Evolutionary conservation across 1,140 invertebrate species (phyloP).

Genomic region (Penaeus vannamei): DNA sequence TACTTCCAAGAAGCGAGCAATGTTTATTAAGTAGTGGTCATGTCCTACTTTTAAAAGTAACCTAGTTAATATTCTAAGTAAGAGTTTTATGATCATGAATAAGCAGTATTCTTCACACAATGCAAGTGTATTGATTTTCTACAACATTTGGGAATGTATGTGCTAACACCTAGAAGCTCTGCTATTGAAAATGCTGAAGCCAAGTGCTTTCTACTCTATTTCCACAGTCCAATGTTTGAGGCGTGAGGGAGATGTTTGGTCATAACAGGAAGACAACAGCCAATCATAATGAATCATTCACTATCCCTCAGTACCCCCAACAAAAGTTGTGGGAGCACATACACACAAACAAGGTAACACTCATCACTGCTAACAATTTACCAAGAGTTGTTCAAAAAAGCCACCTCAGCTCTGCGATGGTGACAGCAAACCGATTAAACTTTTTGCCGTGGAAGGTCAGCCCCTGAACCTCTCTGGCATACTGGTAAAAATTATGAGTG

Average conservation of each 20-base stretch:
- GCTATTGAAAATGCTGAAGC: slow-evolving; percentile 32
- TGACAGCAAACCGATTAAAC: too few relatives aligned
- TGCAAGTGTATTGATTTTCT: slow-evolving; percentile 11
- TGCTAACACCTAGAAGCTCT: slow-evolving; percentile 31
- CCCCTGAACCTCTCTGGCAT: too few relatives aligned
- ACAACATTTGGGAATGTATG: slow-evolving; percentile 31
- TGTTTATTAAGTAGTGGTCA: slow-evolving; percentile 24
- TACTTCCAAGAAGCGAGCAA: slow-evolving; percentile 38
- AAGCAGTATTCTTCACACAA: not conserved
- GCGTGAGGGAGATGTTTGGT: not conserved
- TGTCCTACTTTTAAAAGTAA: slow-evolving; percentile 2
- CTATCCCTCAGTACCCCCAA: slow-evolving; percentile 5
- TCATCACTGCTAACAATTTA: slow-evolving; percentile 12
- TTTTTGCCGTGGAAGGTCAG: too few relatives aligned
- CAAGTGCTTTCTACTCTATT: slow-evolving; percentile 17
- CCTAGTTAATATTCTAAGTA: slow-evolving; percentile 25
- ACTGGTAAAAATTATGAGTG: slow-evolving; percentile 1
- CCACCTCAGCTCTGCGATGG: too few relatives aligned
- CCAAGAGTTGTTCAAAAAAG: not conserved
- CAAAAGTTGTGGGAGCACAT: slow-evolving; percentile 4
- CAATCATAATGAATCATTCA: not conserved
- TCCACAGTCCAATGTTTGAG: not conserved
- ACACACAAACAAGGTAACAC: slow-evolving; percentile 20
- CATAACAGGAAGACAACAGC: slow-evolving; percentile 28
- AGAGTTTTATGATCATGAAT: slow-evolving; percentile 34